A percentile compares a stretch with the other conserved stretches of the same genome.
Conservation (phyloP, 2,888 invertebrate genomes). For the Pristionchus mayeri region DNA sequence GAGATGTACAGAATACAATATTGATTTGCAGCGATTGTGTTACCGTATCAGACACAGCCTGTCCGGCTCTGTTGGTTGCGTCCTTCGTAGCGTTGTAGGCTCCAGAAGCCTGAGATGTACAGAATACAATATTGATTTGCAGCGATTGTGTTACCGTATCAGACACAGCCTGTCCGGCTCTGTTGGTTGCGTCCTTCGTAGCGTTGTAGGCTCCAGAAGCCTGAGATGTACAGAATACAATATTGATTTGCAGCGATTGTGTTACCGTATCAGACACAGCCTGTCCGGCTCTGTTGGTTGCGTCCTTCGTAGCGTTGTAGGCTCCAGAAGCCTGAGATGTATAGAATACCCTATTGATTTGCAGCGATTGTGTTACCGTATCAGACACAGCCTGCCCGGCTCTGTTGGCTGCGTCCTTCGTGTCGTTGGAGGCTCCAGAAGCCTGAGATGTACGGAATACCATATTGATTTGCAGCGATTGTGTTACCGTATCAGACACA, state of each 20-base stretch:
- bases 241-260: background rate
- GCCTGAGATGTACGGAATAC: background rate
- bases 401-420: constrained; percentile 24
- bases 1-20: background rate
- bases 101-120: background rate
- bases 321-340: background rate
- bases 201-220: background rate
- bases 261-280: background rate
- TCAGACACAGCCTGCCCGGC: constrained; percentile 21
- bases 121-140: background rate
- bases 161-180: background rate
- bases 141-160: background rate
- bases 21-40: background rate
- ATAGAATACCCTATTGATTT: background rate
- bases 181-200: constrained; percentile 10
- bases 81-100: constrained; percentile 18
- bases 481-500: constrained; percentile 11
- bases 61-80: constrained; percentile 3
- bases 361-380: background rate
- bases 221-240: no score
- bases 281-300: background rate
- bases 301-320: background rate
- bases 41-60: constrained; percentile 26
- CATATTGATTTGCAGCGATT: background rate
- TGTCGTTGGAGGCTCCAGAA: background rate